Evolutionary conservation across 2,888 invertebrate species (phyloP), one percentile per base, ranked within the genome.

Genomic region (Mesoligia furuncula): DNA sequence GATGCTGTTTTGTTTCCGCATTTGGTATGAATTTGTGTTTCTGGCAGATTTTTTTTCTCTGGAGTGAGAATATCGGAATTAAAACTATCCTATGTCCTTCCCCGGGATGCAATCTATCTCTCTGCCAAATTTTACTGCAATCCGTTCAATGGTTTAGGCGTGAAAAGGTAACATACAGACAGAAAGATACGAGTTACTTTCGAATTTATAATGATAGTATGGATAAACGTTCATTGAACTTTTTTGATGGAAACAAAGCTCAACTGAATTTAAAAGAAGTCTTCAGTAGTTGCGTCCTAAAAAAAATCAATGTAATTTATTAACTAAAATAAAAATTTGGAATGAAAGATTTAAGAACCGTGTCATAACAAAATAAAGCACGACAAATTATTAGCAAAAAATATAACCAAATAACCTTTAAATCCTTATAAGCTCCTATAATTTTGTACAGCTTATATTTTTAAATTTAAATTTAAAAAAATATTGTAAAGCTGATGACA

Each of bases 1-100:
- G 27, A 64, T 59, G 36, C 20, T 64, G 76, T 66, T 84, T 69
- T 84, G 81, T 80, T 72, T 66, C 27, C 31, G 20, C 57, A 45
- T 83, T 62, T 71, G 8, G n/a, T 45, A 36, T n/a, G 27, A 64
- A 57, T 42, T 62, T 70, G 42, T 42, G 51, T 57, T 61, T 57
- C 36, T n/a, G 0, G 9, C 17, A 11, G 54, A 68, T n/a, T 24
- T 57, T 36, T 69, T 24, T 24, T 13, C 24, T 64, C 13, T 36
- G 11, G 11, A 20, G 31, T 39, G 9, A 9, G 39, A 39, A 39
- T 39, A 39, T 39, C 7, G 9, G 7, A 1, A 39, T 9, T 1
- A 39, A 39, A 9, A 9, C 9, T 39, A 39, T 9, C 39, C 39
- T 36, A 36, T 36, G 36, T 6, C 36, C 36, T 36, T 36, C 36